Evolutionary conservation across 2,888 invertebrate species (phyloP).

Genomic region (Lithophane semibrunnea): DNA sequence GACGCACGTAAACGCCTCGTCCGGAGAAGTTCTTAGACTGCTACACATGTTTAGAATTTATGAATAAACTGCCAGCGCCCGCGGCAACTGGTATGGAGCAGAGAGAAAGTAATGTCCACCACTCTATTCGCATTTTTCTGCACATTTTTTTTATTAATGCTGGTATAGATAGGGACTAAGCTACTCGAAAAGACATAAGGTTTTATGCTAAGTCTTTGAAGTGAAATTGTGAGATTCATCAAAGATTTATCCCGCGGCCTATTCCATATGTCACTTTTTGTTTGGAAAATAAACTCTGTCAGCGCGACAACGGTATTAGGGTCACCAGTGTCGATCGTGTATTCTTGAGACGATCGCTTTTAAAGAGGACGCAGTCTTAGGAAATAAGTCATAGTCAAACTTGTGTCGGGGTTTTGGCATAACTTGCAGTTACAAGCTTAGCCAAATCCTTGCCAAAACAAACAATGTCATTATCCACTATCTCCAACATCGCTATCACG

Average conservation of each 20-base stretch:
- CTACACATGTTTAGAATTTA: slow-evolving; percentile 48
- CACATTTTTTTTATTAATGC: neutral
- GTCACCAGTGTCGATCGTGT: too few relatives aligned
- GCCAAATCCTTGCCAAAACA: slow-evolving; percentile 23
- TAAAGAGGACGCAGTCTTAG: too few relatives aligned
- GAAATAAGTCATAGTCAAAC: slow-evolving; percentile 4
- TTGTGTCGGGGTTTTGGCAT: neutral
- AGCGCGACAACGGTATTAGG: too few relatives aligned
- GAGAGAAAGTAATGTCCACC: neutral
- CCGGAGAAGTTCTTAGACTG: slow-evolving; percentile 37
- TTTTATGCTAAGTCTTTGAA: neutral
- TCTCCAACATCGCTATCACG: slow-evolving; percentile 31
- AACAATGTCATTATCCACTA: slow-evolving; percentile 42
- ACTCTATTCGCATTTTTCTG: neutral
- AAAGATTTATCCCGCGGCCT: neutral
- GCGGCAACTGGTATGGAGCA: neutral
- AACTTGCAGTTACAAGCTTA: neutral
- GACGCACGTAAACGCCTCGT: slow-evolving; percentile 25
- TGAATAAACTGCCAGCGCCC: slow-evolving; percentile 29
- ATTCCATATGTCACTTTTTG: too few relatives aligned
- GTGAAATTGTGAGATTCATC: neutral
- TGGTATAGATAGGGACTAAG: neutral
- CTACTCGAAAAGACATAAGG: neutral
- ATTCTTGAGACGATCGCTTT: too few relatives aligned
- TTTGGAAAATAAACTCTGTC: too few relatives aligned